A percentile compares a stretch with the other conserved stretches of the same genome.
Evolutionary conservation across 2,113 vertebrate species (phyloP).

Genomic region (Apaloderma vittatum): DNA sequence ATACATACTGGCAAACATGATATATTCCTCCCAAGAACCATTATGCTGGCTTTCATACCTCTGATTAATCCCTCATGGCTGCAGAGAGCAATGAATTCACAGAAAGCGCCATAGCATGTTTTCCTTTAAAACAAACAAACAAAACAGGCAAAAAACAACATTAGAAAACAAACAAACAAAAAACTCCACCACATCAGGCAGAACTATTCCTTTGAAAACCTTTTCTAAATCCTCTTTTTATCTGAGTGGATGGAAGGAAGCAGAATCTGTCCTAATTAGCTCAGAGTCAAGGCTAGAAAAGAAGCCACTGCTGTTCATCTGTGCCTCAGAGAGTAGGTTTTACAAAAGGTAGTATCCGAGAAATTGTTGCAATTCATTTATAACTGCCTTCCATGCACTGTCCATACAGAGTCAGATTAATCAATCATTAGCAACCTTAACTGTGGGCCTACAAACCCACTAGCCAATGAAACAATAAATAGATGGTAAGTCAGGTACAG

Average conservation of each 20-base stretch:
- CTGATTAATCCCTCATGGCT: background rate
- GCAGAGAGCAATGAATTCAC: background rate
- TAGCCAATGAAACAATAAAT: conserved; percentile 1
- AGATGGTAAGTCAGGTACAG: background rate
- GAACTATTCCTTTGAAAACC: background rate
- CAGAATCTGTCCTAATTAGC: background rate
- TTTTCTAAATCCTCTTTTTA: background rate
- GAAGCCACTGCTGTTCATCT: background rate
- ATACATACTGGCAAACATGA: background rate
- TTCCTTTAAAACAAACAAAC: background rate
- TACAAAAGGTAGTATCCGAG: background rate
- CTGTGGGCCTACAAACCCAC: background rate
- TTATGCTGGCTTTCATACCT: background rate
- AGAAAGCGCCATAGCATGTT: background rate
- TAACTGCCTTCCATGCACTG: background rate
- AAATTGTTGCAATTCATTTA: background rate
- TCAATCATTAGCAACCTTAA: conserved; percentile 21
- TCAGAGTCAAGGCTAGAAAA: background rate
- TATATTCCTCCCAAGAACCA: background rate
- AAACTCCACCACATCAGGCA: accelerated
- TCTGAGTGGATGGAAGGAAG: background rate
- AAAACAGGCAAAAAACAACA: background rate
- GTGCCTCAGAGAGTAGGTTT: background rate
- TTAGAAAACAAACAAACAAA: accelerated
- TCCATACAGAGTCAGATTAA: background rate